These are phyloP conservation scores for Picus viridis DNA, from an alignment of 2,797 vertebrate genomes.

Conservation along the genomic window DNA sequence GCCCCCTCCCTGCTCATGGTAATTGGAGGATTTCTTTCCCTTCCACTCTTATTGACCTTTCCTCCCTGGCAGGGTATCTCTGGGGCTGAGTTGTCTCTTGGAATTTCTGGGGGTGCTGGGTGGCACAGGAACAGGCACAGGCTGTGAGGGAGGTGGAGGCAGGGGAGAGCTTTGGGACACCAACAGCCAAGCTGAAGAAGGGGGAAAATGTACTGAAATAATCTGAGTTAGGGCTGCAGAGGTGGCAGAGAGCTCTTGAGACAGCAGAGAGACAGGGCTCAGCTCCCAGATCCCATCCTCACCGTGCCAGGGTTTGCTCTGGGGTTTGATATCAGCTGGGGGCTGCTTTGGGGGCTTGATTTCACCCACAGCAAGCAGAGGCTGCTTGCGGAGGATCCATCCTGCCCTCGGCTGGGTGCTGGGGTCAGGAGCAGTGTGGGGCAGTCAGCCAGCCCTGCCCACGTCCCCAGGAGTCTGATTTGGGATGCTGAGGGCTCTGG, in stretches of 20 bases:
- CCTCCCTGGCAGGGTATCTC: not conserved
- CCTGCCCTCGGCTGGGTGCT: not conserved
- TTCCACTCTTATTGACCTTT: not conserved
- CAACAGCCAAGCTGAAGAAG: accelerated
- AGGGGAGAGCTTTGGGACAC: accelerated
- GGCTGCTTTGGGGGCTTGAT: not conserved
- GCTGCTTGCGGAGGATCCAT: not conserved
- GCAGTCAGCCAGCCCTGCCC: not conserved
- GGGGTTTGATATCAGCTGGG: not conserved
- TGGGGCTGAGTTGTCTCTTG: not conserved
- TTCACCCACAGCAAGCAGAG: not conserved
- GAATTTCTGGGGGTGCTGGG: not conserved
- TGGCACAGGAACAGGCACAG: not conserved
- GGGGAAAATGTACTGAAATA: no score
- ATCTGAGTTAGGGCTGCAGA: accelerated
- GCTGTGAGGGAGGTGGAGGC: not conserved
- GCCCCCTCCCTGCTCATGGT: not conserved
- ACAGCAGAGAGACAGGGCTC: not conserved
- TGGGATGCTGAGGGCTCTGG: accelerated
- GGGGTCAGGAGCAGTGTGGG: not conserved
- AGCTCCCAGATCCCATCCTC: no score
- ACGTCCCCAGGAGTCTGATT: not conserved
- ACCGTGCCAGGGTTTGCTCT: accelerated
- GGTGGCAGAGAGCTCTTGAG: not conserved
- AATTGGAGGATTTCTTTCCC: not conserved